These are phyloP conservation scores for Drosophila anomalata DNA, from an alignment of 2,888 invertebrate genomes.

Conservation along the genomic window DNA sequence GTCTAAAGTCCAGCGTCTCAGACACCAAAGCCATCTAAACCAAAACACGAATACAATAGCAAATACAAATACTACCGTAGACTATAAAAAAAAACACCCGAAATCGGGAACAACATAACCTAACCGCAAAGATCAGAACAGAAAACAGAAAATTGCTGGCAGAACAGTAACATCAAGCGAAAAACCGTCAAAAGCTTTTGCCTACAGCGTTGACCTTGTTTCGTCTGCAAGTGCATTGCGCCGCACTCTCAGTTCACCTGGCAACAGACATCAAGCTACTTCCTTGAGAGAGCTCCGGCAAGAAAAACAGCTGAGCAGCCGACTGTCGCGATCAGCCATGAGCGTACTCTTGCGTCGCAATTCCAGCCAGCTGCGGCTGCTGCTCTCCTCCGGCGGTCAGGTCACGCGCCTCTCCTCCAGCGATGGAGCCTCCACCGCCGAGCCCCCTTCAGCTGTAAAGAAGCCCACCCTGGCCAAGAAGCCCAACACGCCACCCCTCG, in stretches of 20 bases:
- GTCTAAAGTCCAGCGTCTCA: constrained; percentile 71
- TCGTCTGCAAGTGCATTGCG: constrained; percentile 44
- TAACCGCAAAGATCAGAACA: constrained; percentile 57
- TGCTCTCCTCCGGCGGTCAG: constrained; percentile 58
- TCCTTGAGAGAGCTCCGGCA: constrained; percentile 21
- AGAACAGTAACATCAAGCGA: constrained; percentile 10
- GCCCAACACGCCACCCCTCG: constrained; percentile 42
- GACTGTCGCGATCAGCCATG: constrained; percentile 32
- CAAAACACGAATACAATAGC: constrained; percentile 53
- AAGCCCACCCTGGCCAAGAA: constrained; percentile 61
- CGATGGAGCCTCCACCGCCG: constrained; percentile 16
- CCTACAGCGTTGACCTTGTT: constrained; percentile 47
- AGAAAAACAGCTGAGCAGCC: neutral
- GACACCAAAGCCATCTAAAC: constrained; percentile 59
- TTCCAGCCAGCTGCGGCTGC: constrained; percentile 67
- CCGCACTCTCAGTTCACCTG: constrained; percentile 27
- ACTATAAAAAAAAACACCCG: constrained; percentile 27
- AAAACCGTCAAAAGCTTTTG: constrained; percentile 35
- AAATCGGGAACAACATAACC: constrained; percentile 50
- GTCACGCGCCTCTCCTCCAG: constrained; percentile 59
- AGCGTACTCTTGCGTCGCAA: constrained; percentile 67
- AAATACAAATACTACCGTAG: constrained; percentile 37
- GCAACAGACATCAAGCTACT: constrained; percentile 28
- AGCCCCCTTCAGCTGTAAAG: constrained; percentile 35
- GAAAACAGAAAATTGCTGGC: constrained; percentile 38